Evolutionary conservation across 2,797 vertebrate species (phyloP), one percentile per base, ranked within the genome.

Genomic region (Rhincodon typus): DNA sequence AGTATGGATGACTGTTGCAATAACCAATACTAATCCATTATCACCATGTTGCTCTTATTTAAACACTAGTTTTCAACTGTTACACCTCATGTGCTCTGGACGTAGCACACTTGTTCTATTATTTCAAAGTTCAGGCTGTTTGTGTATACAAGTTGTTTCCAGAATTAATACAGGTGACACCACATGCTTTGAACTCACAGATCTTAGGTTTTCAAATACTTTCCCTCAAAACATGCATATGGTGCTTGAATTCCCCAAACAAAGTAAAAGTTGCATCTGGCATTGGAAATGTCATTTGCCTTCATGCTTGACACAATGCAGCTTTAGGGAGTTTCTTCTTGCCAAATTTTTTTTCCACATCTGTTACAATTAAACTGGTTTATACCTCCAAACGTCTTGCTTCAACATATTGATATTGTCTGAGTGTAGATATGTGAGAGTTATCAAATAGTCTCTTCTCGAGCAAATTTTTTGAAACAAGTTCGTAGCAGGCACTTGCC

Each of bases 131-230:
- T 99, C 99, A 99, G 99, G 99, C 99, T 99, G 98, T 99, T 98
- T 99, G 99, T 99, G 98, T 99, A 99, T 98, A 99, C 99, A 99
- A 99, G 99, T 99, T 99, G 99, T 99, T 99, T 98, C 99, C 99
- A 99, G 99, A 99, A 99, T 99, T 99, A 99, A 99, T 99, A 98
- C 99, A 99, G 99, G 99, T 99, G 99, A 99, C 99, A 98, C 99
- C 99, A 97, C 99, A 99, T 98, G 99, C 99, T 99, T 99, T 99
- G 99, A 99, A 99, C 99, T 99, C 99, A 98, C 99, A 99, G 99
- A 99, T 99, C 99, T 99, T 98, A 98, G 99, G 99, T 99, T 99
- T 99, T 99, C 99, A 99, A 99, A 99, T 99, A 98, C 99, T 99
- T 97, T 99, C 99, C 98, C 99, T 98, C 98, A 99, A 99, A 98